Conservation (phyloP, 2,797 vertebrate genomes). For the Protosalanx chinensis region DNA sequence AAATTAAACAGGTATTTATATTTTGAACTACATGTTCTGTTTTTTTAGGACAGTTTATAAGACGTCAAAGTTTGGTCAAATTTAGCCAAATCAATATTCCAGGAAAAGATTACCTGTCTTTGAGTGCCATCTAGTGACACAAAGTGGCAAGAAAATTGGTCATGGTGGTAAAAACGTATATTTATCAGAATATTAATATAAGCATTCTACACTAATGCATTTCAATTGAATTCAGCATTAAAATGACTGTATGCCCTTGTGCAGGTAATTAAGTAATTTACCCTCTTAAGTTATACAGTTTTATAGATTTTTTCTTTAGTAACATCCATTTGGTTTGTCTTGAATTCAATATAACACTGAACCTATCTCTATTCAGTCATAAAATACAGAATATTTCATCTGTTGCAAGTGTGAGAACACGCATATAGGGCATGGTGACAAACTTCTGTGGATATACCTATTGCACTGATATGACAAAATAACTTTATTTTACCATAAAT, state of each 20-base stretch:
- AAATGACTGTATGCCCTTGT: neutral
- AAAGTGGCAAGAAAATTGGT: neutral
- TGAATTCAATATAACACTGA: neutral
- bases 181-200: neutral
- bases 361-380: neutral
- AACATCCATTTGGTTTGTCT: neutral
- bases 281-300: neutral
- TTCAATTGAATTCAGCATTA: too few relatives aligned
- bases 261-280: neutral
- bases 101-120: slow-evolving; percentile 15
- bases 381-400: neutral
- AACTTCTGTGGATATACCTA: neutral
- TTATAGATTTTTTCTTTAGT: neutral
- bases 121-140: slow-evolving; percentile 49
- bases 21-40: too few relatives aligned
- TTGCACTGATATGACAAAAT: neutral
- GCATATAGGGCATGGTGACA: neutral
- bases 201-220: neutral
- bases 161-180: slow-evolving; percentile 6
- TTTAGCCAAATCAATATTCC: neutral
- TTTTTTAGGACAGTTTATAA: too few relatives aligned
- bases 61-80: neutral
- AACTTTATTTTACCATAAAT: neutral
- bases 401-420: neutral
- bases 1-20: too few relatives aligned